Evolutionary conservation across 1,140 invertebrate genomes (phyloP), one percentile per base, ranked within the genome.

Genomic region (Scaptomyza graminum): DNA sequence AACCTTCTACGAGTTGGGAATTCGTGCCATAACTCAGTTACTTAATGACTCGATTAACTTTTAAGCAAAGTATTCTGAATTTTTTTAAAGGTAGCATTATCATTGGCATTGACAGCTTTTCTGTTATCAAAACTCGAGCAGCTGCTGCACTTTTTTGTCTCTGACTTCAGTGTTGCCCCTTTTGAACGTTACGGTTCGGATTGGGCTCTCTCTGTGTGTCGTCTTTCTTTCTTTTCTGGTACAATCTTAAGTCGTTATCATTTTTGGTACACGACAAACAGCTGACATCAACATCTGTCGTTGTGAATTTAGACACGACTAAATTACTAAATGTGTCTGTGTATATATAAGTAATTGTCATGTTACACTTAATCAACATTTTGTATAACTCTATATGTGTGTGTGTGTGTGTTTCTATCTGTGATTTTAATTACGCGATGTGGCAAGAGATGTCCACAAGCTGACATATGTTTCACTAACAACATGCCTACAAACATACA

Each of bases 281-380:
- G 82, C 83, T 85, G 82, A 80, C 81, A 80, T 64, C 76, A 60
- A 80, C 82, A 82, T 82, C 79, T 87, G 82, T 82, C 82, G 82
- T 64, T 63, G 59, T 56, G 67, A 75, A 81, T 85, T 77, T 76
- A 57, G 79, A 87, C 82, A 87, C 71, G 82, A 71, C 70, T 55
- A 68, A 74, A 69, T 73, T 74, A 74, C 74, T 76, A 69, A 76
- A 76, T 64, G 57, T 60, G 50, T 63, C 72, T 73, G 57, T 60
- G 50, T 63, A 75, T 73, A 75, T 73, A 81, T 70, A 51, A 66
- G 68, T 71, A 87, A 87, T 85, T 82, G 74, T 87, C 74, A 73
- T 87, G 70, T 75, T 81, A 62, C 72, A 78, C 78, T 78, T 81
- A 77, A 87, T 87, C 80, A 76, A 78, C 68, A 60, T 54, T 74